These are phyloP conservation scores for Antennarius striatus DNA, from an alignment of 2,113 vertebrate genomes.

Conservation along the genomic window DNA sequence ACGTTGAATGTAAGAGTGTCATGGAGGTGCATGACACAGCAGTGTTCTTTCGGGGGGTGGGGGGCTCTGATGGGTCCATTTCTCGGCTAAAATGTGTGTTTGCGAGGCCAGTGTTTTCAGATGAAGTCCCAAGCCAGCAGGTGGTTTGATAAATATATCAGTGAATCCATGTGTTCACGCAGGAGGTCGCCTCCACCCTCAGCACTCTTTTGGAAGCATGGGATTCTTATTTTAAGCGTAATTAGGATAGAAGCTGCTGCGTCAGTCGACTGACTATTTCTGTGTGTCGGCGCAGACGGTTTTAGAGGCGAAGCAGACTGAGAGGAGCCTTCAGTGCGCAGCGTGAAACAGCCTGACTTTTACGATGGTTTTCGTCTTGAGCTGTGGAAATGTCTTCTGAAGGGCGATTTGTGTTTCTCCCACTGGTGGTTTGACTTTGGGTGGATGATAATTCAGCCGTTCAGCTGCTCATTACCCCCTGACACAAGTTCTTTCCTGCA, in stretches of 20 bases:
- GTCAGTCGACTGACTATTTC: neutral
- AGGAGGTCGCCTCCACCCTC: neutral
- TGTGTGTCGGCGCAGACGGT: neutral
- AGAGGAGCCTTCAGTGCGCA: neutral
- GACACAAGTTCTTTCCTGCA: no score
- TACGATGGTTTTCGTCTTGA: neutral
- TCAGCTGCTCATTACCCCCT: neutral
- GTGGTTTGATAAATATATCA: neutral
- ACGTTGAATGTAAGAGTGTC: no score
- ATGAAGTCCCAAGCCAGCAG: neutral
- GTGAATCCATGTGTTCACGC: neutral
- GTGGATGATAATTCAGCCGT: no score
- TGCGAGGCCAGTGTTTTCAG: neutral
- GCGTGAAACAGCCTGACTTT: neutral
- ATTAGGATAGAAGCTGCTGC: constrained; percentile 8
- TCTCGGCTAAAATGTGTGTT: no score
- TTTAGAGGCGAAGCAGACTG: neutral
- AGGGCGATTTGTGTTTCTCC: neutral
- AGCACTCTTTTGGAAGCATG: neutral
- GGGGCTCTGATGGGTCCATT: no score
- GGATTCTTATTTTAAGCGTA: neutral
- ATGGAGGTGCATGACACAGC: no score
- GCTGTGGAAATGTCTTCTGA: neutral
- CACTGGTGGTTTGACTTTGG: neutral
- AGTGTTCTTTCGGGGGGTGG: no score